A percentile compares a stretch with the other conserved stretches of the same genome.
These are phyloP conservation scores for Donacobius atricapilla DNA, from an alignment of 2,113 vertebrate genomes.

Conservation along the genomic window DNA sequence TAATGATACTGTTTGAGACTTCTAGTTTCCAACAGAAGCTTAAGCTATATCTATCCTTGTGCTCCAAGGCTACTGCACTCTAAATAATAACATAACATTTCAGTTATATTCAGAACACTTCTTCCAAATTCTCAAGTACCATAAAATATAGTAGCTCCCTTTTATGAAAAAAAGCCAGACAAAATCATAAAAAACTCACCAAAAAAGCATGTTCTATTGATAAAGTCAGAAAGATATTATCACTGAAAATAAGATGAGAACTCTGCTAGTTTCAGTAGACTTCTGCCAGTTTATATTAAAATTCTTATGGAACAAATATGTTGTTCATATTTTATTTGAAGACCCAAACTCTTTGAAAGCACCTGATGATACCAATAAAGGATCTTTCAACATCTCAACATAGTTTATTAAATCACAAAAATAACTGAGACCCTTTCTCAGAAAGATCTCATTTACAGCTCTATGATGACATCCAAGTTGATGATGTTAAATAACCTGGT, in stretches of 20 bases:
- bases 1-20: neutral
- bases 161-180: neutral
- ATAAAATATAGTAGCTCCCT: neutral
- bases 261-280: neutral
- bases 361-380: neutral
- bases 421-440: neutral
- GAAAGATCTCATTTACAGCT: neutral
- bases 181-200: neutral
- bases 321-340: neutral
- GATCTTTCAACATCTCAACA: neutral
- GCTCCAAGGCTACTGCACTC: neutral
- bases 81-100: conserved; percentile 4
- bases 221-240: neutral
- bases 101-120: neutral
- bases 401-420: neutral
- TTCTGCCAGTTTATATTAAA: neutral
- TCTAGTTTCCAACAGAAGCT: neutral
- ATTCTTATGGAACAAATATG: neutral
- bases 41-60: neutral
- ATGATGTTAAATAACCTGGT: neutral
- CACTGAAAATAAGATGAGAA: neutral
- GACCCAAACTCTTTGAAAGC: neutral
- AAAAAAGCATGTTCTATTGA: neutral
- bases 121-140: neutral
- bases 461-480: neutral